Percentiles rank a stretch among this genome's conserved stretches.
phyloP scores from a whole-genome alignment of 2,888 invertebrate genomes.

The Taphrorychus bicolor region DNA sequence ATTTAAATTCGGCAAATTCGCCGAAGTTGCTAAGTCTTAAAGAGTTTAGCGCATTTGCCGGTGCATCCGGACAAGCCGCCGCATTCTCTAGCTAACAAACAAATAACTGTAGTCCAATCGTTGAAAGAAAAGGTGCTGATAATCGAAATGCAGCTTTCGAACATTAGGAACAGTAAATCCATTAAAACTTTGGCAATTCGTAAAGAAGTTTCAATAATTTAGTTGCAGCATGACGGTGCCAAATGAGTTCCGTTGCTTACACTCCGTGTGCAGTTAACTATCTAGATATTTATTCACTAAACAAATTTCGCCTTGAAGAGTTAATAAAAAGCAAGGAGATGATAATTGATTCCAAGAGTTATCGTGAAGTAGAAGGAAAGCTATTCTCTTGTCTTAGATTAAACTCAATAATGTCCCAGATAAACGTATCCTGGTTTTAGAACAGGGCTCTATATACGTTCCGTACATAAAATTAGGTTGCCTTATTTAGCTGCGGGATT shows the following conservation, averaged over 20 bases:
- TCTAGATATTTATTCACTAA: too few species aligned
- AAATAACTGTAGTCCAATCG: conserved; percentile 22
- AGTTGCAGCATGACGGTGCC: too few species aligned
- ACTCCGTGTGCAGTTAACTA: too few species aligned
- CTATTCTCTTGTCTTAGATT: not conserved
- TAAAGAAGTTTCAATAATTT: conserved; percentile 6
- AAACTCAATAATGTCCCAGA: not conserved
- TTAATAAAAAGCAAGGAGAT: too few species aligned
- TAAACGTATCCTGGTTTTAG: not conserved
- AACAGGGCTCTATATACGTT: conserved; percentile 1
- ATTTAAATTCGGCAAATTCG: conserved; percentile 32
- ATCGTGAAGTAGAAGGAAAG: not conserved
- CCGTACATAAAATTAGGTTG: conserved; percentile 19
- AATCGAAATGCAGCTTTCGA: conserved; percentile 15
- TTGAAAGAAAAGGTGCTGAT: conserved; percentile 17
- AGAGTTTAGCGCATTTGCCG: conserved; percentile 28
- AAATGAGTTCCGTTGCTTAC: too few species aligned
- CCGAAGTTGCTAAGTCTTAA: conserved; percentile 31
- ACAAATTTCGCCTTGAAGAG: not conserved
- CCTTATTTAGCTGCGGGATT: conserved; percentile 23
- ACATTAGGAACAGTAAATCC: conserved; percentile 12
- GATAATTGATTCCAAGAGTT: not conserved
- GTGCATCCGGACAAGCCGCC: conserved; percentile 10
- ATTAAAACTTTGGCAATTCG: conserved; percentile 20
- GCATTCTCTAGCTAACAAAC: conserved; percentile 22